These are phyloP conservation scores for Climacteris rufus DNA, from an alignment of 2,113 vertebrate species.

Conservation along the genomic window DNA sequence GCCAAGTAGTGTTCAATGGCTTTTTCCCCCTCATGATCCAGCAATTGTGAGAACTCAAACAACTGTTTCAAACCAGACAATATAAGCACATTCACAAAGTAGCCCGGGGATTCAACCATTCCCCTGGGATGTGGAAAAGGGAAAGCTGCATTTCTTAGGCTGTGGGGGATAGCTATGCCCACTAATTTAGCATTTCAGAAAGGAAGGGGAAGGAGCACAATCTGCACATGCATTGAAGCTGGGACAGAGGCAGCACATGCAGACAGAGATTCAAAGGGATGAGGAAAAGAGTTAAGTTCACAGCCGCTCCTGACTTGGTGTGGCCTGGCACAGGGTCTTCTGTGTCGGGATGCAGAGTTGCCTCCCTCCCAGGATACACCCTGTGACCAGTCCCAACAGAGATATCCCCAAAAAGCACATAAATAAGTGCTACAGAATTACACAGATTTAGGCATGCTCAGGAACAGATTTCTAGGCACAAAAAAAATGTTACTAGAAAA, in stretches of 20 bases:
- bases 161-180: neutral
- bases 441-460: neutral
- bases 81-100: neutral
- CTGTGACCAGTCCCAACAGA: neutral
- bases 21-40: neutral
- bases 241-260: neutral
- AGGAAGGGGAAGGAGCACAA: neutral
- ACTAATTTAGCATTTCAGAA: neutral
- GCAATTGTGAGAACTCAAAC: neutral
- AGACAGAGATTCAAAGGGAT: neutral
- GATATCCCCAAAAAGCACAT: conserved; percentile 16
- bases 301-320: neutral
- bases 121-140: neutral
- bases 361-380: neutral
- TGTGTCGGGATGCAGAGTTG: neutral
- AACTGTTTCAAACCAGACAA: neutral
- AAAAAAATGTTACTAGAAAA: neutral
- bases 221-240: neutral
- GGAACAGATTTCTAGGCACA: neutral
- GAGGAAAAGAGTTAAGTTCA: neutral
- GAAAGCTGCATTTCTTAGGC: neutral
- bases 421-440: neutral
- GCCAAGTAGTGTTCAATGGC: neutral
- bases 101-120: neutral
- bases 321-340: neutral